phyloP scores from a whole-genome alignment of 2,797 vertebrate genomes.

The Hipposideros larvatus region DNA sequence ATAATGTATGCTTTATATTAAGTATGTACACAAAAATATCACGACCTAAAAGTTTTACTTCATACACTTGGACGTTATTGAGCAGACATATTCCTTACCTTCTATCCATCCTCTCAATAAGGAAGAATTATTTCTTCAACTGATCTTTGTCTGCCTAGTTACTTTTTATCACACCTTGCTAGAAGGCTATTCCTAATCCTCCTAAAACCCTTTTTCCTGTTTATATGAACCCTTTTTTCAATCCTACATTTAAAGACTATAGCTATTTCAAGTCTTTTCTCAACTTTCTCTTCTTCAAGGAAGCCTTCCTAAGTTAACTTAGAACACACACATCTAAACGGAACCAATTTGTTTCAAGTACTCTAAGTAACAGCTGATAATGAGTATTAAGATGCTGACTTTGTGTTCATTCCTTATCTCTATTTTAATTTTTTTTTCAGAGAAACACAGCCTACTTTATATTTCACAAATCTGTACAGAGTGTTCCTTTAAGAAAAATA shows the following conservation, averaged over 20 bases:
- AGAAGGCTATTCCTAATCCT: neutral
- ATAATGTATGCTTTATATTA: constrained; percentile 39
- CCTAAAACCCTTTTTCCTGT: constrained; percentile 8
- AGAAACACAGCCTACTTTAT: neutral
- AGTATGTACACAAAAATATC: constrained; percentile 42
- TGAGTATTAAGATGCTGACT: constrained; percentile 5
- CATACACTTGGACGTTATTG: constrained; percentile 7
- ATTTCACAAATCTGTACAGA: constrained; percentile 39
- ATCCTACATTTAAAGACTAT: constrained; percentile 23
- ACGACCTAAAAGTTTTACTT: constrained; percentile 30
- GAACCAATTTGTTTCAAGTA: constrained; percentile 18
- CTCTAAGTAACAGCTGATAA: constrained; percentile 9
- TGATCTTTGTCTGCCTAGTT: neutral
- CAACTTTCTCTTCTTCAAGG: neutral
- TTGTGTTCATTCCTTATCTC: neutral
- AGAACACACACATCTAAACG: constrained; percentile 50
- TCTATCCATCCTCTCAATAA: constrained; percentile 2
- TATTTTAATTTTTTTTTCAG: constrained; percentile 51
- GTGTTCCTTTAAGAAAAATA: neutral
- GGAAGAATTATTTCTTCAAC: constrained; percentile 45
- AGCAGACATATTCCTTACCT: neutral
- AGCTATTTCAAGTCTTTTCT: constrained; percentile 41
- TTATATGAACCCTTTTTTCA: neutral
- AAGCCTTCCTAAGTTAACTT: constrained; percentile 29
- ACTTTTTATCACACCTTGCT: constrained; percentile 50